Evolutionary conservation across 2,888 invertebrate species (phyloP).

Genomic region (Drosophila kambysellisi): DNA sequence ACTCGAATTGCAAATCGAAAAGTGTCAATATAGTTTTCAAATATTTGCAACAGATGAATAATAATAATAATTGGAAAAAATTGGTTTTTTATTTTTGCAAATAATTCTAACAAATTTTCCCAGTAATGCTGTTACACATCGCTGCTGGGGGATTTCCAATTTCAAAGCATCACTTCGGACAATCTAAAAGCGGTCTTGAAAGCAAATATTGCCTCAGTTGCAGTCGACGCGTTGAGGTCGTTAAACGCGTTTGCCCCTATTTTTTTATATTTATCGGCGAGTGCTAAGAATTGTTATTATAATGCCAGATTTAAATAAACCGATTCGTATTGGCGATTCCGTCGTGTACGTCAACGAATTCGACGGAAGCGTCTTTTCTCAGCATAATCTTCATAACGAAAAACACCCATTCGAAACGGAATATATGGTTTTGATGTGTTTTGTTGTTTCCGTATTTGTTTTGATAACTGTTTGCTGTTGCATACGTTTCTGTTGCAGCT

Average conservation of each 20-base stretch:
- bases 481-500: slow-evolving; percentile 4
- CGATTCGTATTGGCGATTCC: neutral
- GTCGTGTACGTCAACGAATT: neutral
- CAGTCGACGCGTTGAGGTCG: neutral
- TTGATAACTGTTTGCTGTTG: neutral
- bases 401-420: neutral
- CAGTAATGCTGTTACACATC: neutral
- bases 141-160: slow-evolving; percentile 6
- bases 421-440: neutral
- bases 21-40: neutral
- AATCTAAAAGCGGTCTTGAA: slow-evolving; percentile 1
- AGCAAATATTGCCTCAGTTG: slow-evolving; percentile 11
- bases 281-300: neutral
- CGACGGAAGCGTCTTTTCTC: rapidly evolving
- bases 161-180: neutral
- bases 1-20: neutral
- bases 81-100: neutral
- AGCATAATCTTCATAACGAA: no score
- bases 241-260: neutral
- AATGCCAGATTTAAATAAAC: neutral
- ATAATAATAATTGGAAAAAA: neutral
- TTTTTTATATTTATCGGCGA: neutral
- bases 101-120: neutral
- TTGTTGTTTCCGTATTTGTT: neutral
- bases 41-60: neutral